A percentile compares a stretch with the other conserved stretches of the same genome.
phyloP scores from a whole-genome alignment of 2,797 vertebrate species.

The Acanthurus leucopareius region DNA sequence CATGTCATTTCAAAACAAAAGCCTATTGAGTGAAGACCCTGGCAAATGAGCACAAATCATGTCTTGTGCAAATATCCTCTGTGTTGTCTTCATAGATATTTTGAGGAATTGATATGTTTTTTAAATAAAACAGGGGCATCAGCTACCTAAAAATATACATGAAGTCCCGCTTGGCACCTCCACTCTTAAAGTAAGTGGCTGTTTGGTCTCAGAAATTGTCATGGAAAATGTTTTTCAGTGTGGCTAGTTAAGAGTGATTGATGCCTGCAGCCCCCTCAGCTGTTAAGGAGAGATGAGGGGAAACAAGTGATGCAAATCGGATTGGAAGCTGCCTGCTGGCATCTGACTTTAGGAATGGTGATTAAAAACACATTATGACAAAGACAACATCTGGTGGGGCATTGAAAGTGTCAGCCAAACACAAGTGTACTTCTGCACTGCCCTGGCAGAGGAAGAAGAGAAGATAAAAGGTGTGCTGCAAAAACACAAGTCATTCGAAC shows the following conservation, averaged over 20 bases:
- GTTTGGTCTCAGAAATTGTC: slow-evolving; percentile 41
- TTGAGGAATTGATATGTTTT: not conserved
- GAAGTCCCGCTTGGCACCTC: not conserved
- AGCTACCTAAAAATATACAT: not conserved
- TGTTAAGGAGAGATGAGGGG: slow-evolving; percentile 73
- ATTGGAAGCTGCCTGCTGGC: slow-evolving; percentile 78
- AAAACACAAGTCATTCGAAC: slow-evolving; percentile 43
- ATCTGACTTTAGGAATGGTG: slow-evolving; percentile 82
- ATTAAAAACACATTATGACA: slow-evolving; percentile 89
- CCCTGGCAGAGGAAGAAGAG: slow-evolving; percentile 45
- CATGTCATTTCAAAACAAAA: slow-evolving; percentile 7
- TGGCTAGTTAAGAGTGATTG: slow-evolving; percentile 84
- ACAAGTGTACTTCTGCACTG: slow-evolving; percentile 61
- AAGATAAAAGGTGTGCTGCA: slow-evolving; percentile 62
- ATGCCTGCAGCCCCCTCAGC: slow-evolving; percentile 75
- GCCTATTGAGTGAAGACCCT: not conserved
- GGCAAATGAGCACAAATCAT: not conserved
- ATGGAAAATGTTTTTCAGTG: slow-evolving; percentile 59
- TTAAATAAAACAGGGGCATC: not conserved
- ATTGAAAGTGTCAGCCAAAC: slow-evolving; percentile 67
- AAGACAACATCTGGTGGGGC: slow-evolving; percentile 83
- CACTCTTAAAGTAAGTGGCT: slow-evolving; percentile 13
- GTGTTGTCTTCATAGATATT: slow-evolving; percentile 3
- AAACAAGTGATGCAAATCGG: slow-evolving; percentile 76
- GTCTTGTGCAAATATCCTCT: not conserved